A percentile compares a stretch with the other conserved stretches of the same genome.
phyloP scores from a whole-genome alignment of 2,888 invertebrate species.

The Tupiocoris notatus region DNA sequence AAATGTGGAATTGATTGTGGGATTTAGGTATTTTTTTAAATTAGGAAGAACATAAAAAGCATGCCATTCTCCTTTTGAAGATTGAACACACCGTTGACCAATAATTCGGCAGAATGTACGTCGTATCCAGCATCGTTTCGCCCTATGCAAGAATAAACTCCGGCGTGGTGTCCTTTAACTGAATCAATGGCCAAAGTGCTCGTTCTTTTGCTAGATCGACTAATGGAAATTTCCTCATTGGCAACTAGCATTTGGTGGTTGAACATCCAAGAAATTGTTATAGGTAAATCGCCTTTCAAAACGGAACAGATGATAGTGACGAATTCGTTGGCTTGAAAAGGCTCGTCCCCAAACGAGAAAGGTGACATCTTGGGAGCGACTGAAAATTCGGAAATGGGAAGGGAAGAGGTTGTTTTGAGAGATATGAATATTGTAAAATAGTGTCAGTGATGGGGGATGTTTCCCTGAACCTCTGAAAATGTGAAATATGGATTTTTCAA shows the following conservation, averaged over 20 bases:
- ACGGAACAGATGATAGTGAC: conserved; percentile 58
- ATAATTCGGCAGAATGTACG: conserved; percentile 64
- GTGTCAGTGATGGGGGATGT: no score
- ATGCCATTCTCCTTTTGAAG: no score
- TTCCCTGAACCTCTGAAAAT: no score
- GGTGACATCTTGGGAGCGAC: conserved; percentile 49
- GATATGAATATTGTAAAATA: neutral
- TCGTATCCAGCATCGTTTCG: conserved; percentile 67
- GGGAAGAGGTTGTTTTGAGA: neutral
- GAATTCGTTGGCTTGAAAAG: conserved; percentile 50
- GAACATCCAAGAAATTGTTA: conserved; percentile 67
- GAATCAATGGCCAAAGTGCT: conserved; percentile 65
- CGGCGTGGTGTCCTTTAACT: conserved; percentile 70
- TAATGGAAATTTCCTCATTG: conserved; percentile 59
- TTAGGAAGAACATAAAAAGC: neutral
- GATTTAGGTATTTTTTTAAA: no score
- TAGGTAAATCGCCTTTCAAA: conserved; percentile 62
- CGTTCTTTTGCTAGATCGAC: conserved; percentile 63
- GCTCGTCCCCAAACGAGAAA: conserved; percentile 50
- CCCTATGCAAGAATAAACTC: conserved; percentile 71
- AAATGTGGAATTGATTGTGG: neutral
- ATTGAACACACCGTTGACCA: conserved; percentile 64
- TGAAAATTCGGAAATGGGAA: conserved; percentile 37
- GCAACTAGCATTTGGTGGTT: conserved; percentile 56
- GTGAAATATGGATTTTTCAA: no score